These are phyloP conservation scores for Noctua janthina DNA, from an alignment of 2,888 invertebrate genomes.

Conservation along the genomic window DNA sequence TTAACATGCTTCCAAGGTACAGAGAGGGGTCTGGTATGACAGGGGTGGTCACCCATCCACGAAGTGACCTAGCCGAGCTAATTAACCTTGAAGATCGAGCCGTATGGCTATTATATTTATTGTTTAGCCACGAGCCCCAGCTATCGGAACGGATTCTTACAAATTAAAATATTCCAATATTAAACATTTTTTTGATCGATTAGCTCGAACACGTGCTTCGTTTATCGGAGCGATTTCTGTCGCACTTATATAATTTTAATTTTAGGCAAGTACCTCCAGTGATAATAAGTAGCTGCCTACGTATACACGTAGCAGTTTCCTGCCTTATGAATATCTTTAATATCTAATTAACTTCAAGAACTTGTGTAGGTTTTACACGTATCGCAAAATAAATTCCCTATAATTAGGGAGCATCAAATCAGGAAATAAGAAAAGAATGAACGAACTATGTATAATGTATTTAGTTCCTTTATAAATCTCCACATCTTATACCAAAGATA, in stretches of 20 bases:
- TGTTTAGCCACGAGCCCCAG: background rate
- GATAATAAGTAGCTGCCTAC: background rate
- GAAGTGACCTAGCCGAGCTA: background rate
- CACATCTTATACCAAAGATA: too few species aligned
- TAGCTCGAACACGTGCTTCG: background rate
- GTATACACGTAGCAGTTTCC: background rate
- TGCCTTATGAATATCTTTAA: background rate
- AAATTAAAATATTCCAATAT: background rate
- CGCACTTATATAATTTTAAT: constrained; percentile 5
- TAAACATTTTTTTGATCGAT: background rate
- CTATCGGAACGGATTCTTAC: background rate
- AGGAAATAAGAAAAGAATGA: background rate
- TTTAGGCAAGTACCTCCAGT: background rate
- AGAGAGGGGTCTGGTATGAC: background rate
- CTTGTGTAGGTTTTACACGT: too few species aligned
- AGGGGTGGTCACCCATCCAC: background rate
- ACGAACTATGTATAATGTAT: background rate
- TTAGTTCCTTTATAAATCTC: too few species aligned
- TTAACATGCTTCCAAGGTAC: background rate
- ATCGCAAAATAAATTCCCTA: background rate
- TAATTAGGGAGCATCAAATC: background rate
- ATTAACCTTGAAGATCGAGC: background rate
- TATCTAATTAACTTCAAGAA: background rate
- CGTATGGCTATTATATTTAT: background rate
- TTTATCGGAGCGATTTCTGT: background rate